phyloP scores from a whole-genome alignment of 2,113 vertebrate species.

The Rhineura floridana region DNA sequence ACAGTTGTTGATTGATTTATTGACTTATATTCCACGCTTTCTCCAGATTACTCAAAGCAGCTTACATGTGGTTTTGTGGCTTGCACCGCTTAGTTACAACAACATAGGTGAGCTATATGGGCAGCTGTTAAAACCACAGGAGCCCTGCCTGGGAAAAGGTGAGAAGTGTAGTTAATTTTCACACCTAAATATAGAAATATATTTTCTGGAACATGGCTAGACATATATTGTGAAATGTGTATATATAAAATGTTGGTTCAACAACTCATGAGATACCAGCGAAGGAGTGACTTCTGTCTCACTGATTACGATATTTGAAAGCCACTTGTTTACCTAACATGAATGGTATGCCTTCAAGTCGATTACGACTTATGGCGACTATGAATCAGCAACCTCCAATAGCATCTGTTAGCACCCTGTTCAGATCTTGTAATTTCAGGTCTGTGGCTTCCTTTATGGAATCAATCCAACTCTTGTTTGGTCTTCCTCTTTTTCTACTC shows the following conservation, averaged over 20 bases:
- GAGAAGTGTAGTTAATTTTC: neutral
- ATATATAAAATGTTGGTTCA: neutral
- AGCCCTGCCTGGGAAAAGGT: neutral
- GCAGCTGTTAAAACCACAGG: neutral
- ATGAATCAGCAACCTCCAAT: too few relatives aligned
- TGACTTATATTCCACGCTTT: too few relatives aligned
- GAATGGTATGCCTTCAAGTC: neutral
- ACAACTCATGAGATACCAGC: neutral
- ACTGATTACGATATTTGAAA: too few relatives aligned
- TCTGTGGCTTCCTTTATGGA: too few relatives aligned
- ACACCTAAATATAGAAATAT: slow-evolving; percentile 1
- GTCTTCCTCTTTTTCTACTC: too few relatives aligned
- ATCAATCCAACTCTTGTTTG: too few relatives aligned
- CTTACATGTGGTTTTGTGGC: too few relatives aligned
- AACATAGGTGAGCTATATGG: too few relatives aligned
- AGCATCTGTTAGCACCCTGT: too few relatives aligned
- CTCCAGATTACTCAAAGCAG: neutral
- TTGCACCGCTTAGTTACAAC: neutral
- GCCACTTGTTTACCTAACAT: neutral
- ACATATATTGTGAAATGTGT: neutral
- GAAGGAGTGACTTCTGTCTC: neutral
- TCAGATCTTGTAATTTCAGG: too few relatives aligned
- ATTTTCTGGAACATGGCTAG: neutral
- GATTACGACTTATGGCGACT: too few relatives aligned
- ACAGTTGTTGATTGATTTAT: neutral